A percentile compares a stretch with the other conserved stretches of the same genome.
phyloP scores from a whole-genome alignment of 2,888 invertebrate species.

The Spatulosminthurus flaviceps region DNA sequence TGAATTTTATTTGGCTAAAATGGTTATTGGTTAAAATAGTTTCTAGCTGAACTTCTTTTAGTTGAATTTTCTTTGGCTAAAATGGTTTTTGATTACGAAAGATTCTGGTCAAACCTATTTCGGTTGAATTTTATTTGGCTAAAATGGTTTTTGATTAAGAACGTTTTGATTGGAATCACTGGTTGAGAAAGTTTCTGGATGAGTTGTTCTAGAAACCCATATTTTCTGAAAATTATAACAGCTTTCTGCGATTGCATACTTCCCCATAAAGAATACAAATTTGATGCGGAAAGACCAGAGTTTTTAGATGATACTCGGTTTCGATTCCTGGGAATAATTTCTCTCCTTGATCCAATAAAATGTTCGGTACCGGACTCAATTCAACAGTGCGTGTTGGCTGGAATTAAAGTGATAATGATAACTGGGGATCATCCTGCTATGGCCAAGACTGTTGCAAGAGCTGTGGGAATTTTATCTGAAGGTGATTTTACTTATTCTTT shows the following conservation, averaged over 20 bases:
- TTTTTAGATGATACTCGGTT: slow-evolving; percentile 67
- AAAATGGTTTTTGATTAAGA: no score
- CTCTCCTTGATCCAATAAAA: slow-evolving; percentile 98
- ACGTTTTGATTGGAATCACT: no score
- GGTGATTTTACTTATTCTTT: slow-evolving; percentile 71
- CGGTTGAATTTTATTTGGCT: no score
- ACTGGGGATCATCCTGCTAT: slow-evolving; percentile 90
- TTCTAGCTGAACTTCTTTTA: no score
- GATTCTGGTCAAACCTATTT: no score
- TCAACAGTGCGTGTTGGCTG: slow-evolving; percentile 86
- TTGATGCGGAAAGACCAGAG: background rate
- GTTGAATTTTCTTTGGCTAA: no score
- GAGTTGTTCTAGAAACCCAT: no score
- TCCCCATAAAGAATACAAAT: background rate
- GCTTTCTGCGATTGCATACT: background rate
- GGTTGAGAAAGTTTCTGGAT: no score
- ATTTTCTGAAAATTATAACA: background rate
- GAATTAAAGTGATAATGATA: slow-evolving; percentile 60
- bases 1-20: no score
- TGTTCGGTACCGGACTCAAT: slow-evolving; percentile 99
- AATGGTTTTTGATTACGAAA: no score
- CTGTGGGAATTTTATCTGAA: slow-evolving; percentile 93
- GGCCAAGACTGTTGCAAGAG: slow-evolving; percentile 94
- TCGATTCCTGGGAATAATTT: slow-evolving; percentile 95
- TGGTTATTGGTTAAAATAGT: no score